These are phyloP conservation scores for Morbakka virulenta DNA, from an alignment of 30 jellyfish, hydroid and myxozoan species.

Conservation along the genomic window DNA sequence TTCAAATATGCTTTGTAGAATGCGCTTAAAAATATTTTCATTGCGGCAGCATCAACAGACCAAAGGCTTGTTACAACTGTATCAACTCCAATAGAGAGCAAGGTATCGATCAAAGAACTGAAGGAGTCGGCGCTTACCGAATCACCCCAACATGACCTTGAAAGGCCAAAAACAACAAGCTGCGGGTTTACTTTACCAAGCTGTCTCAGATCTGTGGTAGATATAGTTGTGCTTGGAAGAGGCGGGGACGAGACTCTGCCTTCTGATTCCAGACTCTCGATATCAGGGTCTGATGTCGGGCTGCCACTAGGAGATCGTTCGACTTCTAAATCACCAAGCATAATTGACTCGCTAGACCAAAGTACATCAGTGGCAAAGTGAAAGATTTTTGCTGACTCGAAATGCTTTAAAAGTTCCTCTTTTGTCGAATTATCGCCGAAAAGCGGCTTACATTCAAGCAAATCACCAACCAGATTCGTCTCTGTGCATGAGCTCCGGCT, in stretches of 20 bases:
- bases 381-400: conserved; percentile 57
- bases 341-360: conserved; percentile 71
- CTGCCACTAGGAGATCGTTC: conserved; percentile 48
- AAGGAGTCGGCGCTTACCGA: conserved; percentile 61
- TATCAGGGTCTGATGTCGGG: conserved; percentile 63
- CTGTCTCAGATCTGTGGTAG: conserved; percentile 41
- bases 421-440: too few species aligned
- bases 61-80: conserved; percentile 81
- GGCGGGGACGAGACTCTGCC: conserved; percentile 61
- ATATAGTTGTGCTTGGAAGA: conserved; percentile 62
- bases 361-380: conserved; percentile 84
- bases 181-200: too few species aligned
- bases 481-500: too few species aligned
- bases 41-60: conserved; percentile 69
- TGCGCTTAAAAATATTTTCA: conserved; percentile 45
- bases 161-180: conserved; percentile 70
- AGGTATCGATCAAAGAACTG: conserved; percentile 54
- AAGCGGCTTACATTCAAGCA: too few species aligned
- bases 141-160: conserved; percentile 31
- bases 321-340: conserved; percentile 71
- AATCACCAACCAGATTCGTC: too few species aligned
- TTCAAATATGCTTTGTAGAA: conserved; percentile 56
- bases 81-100: conserved; percentile 82
- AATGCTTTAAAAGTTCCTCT: too few species aligned
- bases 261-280: conserved; percentile 61